Evolutionary conservation across 1,140 invertebrate species (phyloP).

Genomic region (Brachionus angularis): DNA sequence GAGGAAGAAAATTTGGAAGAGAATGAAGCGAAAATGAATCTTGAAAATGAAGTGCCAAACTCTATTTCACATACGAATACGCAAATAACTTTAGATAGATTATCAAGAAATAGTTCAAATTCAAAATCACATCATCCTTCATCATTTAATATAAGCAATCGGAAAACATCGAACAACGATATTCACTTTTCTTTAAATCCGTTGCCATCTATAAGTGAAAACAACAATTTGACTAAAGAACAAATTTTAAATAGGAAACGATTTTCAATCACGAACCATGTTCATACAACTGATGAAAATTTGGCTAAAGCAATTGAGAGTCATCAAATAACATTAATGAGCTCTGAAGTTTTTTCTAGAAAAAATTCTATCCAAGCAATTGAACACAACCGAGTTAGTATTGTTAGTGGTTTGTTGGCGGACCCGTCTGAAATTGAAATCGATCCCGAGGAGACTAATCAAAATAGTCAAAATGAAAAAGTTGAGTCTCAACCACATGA

Average conservation of each 20-base stretch:
- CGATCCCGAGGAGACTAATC: too few relatives aligned
- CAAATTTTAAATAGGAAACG: background rate
- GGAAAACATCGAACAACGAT: too few relatives aligned
- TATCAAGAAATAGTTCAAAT: background rate
- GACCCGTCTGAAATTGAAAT: background rate
- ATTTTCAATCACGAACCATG: background rate
- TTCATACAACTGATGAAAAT: background rate
- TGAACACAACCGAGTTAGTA: background rate
- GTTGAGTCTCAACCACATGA: background rate
- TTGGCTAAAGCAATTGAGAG: background rate
- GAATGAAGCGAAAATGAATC: background rate
- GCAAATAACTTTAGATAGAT: background rate
- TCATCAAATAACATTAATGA: background rate
- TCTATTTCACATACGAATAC: background rate
- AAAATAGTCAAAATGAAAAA: background rate
- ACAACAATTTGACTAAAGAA: background rate
- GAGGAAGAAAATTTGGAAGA: background rate
- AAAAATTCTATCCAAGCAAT: background rate
- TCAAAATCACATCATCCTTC: too few relatives aligned
- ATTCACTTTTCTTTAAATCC: too few relatives aligned
- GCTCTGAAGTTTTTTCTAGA: background rate
- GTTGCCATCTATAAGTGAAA: background rate
- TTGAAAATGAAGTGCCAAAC: too few relatives aligned
- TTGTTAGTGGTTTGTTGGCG: background rate
- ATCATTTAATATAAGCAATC: too few relatives aligned